A percentile compares a stretch with the other conserved stretches of the same genome.
Evolutionary conservation across 2,113 vertebrate genomes (phyloP).

Genomic region (Mohoua ochrocephala): DNA sequence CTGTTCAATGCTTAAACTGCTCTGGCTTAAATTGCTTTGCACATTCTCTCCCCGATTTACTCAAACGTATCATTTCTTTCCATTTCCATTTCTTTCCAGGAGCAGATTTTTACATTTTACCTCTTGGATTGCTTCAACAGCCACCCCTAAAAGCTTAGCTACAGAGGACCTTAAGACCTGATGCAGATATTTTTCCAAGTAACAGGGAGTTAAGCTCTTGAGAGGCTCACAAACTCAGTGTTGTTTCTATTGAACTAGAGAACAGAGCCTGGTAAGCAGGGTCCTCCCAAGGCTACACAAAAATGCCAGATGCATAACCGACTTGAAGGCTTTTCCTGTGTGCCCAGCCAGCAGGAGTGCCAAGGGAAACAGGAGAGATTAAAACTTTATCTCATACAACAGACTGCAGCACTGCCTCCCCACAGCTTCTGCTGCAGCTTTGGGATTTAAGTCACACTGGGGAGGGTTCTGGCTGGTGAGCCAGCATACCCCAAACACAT

Average conservation of each 20-base stretch:
- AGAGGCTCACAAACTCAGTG: background rate
- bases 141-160: background rate
- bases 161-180: background rate
- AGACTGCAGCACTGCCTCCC: background rate
- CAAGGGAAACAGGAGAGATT: background rate
- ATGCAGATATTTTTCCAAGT: background rate
- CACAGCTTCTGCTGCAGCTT: background rate
- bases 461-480: background rate
- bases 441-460: background rate
- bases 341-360: background rate
- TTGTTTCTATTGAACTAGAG: background rate
- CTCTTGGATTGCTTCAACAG: background rate
- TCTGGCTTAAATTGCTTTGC: background rate
- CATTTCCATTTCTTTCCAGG: background rate
- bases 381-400: background rate
- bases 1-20: background rate
- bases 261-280: background rate
- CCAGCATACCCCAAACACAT: background rate
- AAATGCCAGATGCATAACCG: background rate
- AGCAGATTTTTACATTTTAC: background rate
- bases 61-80: background rate
- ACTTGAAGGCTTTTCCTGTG: background rate
- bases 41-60: background rate
- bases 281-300: background rate
- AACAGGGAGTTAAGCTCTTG: background rate